Evolutionary conservation across 2,888 invertebrate species (phyloP), one percentile per base, ranked within the genome.

Genomic region (Epistrophe eligans): DNA sequence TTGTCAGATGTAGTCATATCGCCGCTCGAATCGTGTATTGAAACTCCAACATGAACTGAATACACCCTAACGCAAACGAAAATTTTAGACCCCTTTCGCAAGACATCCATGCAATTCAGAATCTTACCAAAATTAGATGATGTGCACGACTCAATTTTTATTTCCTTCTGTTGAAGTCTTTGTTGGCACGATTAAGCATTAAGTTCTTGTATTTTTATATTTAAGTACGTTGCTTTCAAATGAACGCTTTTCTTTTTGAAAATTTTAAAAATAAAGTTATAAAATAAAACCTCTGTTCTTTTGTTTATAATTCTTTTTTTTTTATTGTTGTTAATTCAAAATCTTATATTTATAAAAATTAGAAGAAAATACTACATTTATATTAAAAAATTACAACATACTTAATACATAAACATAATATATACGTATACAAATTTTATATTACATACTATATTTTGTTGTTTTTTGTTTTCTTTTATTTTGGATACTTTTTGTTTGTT

Each of bases 391-490:
- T 17, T 50, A 79, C 62, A 77, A 83, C 76, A 83, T 79, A 83
- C 24, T 3, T 24, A 24, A 80, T 67, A 83, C 66, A 71, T 62
- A 15, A 77, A 70, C 73, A 79, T 52, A 55, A n/a, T 2, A 24
- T 17, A 38, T 83, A 83, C 74, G 66, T 79, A 50, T 72, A 80
- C 72, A 84, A 67, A 35, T 50, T 62, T 43, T 73, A 79, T 81
- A 72, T 79, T 82, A 62, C 62, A 62, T 80, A 64, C 60, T 80
- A 64, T 70, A 83, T 71, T 67, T 60, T 89, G 89, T 89, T 73
- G 84, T 62, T 79, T 77, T 83, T 66, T 89, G 89, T 89, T 79
- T 80, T 83, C 55, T 89, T 89, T 55, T 76, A 45, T 66, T 80
- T 80, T 79, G 74, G 55, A 84, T 88, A 60, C 84, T 38, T 79